phyloP scores from a whole-genome alignment of 2,797 vertebrate species.

The Peromyscus eremicus region DNA sequence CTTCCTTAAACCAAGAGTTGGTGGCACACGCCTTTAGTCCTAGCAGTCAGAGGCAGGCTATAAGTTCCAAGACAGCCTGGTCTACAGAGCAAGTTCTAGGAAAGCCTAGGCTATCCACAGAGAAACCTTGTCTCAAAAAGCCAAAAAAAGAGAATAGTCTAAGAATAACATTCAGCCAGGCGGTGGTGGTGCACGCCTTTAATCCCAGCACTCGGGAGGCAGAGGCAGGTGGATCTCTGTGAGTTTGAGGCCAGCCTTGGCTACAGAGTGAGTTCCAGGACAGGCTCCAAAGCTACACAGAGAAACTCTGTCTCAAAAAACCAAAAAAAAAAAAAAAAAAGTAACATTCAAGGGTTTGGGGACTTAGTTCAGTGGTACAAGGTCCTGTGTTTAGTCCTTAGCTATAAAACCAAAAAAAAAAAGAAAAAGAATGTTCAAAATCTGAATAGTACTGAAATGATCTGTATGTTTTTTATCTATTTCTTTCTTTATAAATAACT shows the following conservation, averaged over 20 bases:
- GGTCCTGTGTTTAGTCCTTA: not conserved
- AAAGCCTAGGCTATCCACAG: not conserved
- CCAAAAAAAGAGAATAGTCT: not conserved
- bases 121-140: not conserved
- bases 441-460: constrained; percentile 48
- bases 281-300: not conserved
- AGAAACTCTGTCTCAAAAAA: not conserved
- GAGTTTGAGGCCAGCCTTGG: not conserved
- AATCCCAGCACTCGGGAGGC: not conserved
- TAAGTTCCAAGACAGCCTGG: not conserved
- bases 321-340: not conserved
- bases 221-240: not conserved
- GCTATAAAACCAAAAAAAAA: not conserved
- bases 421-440: not conserved
- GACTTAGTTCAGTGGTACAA: not conserved
- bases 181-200: not conserved
- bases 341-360: not conserved
- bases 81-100: not conserved
- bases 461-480: not conserved
- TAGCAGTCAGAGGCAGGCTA: not conserved
- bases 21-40: not conserved
- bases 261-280: not conserved
- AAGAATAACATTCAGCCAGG: not conserved
- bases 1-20: not conserved
- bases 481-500: not conserved